Evolutionary conservation across 2,113 vertebrate species (phyloP).

Genomic region (Orthonyx spaldingii): DNA sequence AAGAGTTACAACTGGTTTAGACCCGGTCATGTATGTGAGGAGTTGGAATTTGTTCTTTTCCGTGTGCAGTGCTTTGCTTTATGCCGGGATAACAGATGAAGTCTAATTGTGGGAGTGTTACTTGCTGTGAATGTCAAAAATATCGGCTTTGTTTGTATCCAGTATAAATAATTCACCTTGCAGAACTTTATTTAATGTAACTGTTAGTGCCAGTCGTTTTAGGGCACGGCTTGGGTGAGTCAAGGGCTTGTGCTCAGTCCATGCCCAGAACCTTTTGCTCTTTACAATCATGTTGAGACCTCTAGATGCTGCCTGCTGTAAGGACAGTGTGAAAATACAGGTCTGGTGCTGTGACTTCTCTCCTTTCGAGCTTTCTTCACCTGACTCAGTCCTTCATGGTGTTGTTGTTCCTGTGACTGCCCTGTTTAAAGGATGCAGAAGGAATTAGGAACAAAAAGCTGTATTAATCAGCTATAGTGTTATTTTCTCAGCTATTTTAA

Average conservation of each 20-base stretch:
- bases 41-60: not conserved
- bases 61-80: not conserved
- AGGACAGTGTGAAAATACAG: not conserved
- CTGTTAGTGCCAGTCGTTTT: not conserved
- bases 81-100: not conserved
- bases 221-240: not conserved
- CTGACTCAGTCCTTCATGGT: not conserved
- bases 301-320: not conserved
- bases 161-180: not conserved
- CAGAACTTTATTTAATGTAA: not conserved
- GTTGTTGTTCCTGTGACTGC: not conserved
- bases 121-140: not conserved
- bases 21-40: fast-evolving
- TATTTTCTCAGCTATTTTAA: not conserved
- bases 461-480: not conserved
- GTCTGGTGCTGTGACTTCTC: not conserved
- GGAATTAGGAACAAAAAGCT: not conserved
- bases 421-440: not conserved
- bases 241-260: not conserved
- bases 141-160: not conserved
- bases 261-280: not conserved
- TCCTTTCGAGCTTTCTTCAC: not conserved
- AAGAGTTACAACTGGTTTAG: not conserved
- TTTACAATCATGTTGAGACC: not conserved
- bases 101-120: not conserved